Conservation (phyloP, 1,140 invertebrate species). For the Elymnias hypermnestra region DNA sequence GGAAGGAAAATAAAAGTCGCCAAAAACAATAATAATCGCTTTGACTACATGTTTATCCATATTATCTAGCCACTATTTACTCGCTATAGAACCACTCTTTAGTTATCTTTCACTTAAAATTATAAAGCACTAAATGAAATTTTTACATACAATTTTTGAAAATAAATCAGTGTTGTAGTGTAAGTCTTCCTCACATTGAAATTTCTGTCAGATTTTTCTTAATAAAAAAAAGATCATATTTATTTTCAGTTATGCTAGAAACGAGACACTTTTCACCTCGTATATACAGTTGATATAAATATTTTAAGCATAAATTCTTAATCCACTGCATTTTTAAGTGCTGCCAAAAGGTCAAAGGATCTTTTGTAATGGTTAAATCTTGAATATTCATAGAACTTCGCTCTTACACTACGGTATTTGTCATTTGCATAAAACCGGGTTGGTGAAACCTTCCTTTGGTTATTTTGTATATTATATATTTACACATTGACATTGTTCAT, state of each 20-base stretch:
- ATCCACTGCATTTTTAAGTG: conserved; percentile 1
- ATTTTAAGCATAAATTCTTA: not conserved
- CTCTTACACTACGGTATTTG: conserved; percentile 1
- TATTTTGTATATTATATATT: not conserved
- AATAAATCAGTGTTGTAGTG: too few species aligned
- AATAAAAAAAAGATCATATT: too few species aligned
- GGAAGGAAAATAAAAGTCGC: too few species aligned
- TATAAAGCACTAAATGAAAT: too few species aligned
- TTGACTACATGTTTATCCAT: too few species aligned
- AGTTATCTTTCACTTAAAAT: too few species aligned
- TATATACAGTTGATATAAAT: not conserved
- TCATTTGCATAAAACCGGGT: conserved; percentile 2
- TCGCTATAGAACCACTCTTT: too few species aligned
- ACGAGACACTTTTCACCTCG: not conserved
- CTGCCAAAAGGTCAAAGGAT: conserved; percentile 3
- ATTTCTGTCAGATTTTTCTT: too few species aligned
- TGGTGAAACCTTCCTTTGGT: not conserved
- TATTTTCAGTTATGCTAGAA: not conserved
- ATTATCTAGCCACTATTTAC: too few species aligned
- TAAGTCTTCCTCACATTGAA: too few species aligned
- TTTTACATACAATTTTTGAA: too few species aligned
- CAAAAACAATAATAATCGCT: too few species aligned
- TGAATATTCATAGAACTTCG: conserved; percentile 1
- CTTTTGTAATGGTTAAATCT: conserved; percentile 6
- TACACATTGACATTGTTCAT: not conserved